Percentiles rank a stretch among this genome's conserved stretches.
Conservation (phyloP, 1,140 invertebrate genomes). For the Berghia stephanieae region DNA sequence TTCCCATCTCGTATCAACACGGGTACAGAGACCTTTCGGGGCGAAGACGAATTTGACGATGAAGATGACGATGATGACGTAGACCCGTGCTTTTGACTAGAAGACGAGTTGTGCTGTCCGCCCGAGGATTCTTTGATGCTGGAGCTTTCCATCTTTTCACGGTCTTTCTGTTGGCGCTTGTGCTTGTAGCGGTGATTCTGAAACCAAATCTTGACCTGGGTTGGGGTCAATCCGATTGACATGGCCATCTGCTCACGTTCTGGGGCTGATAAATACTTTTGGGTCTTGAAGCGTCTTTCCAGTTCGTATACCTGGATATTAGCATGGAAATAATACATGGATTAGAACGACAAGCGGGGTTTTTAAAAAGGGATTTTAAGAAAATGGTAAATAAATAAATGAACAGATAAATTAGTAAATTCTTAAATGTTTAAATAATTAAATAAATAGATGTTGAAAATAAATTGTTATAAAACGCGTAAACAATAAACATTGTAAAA, state of each 20-base stretch:
- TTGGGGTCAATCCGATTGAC: conserved; percentile 86
- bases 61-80: conserved; percentile 20
- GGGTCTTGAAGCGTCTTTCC: conserved; percentile 93
- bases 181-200: conserved; percentile 78
- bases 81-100: conserved; percentile 1
- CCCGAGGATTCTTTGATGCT: conserved; percentile 29
- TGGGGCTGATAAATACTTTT: conserved; percentile 93
- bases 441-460: background rate
- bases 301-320: conserved; percentile 76
- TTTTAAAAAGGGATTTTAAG: background rate
- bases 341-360: no score
- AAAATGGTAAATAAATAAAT: background rate
- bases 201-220: conserved; percentile 99
- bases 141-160: conserved; percentile 57
- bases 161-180: conserved; percentile 73
- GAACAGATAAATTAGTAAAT: background rate
- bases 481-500: background rate
- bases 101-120: background rate
- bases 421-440: background rate
- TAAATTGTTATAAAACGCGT: background rate
- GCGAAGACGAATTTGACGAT: conserved; percentile 61
- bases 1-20: conserved; percentile 97
- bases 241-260: conserved; percentile 95
- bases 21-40: conserved; percentile 92
- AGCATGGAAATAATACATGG: background rate